Evolutionary conservation across 2,888 invertebrate species (phyloP).

Genomic region (Endotricha flammealis): DNA sequence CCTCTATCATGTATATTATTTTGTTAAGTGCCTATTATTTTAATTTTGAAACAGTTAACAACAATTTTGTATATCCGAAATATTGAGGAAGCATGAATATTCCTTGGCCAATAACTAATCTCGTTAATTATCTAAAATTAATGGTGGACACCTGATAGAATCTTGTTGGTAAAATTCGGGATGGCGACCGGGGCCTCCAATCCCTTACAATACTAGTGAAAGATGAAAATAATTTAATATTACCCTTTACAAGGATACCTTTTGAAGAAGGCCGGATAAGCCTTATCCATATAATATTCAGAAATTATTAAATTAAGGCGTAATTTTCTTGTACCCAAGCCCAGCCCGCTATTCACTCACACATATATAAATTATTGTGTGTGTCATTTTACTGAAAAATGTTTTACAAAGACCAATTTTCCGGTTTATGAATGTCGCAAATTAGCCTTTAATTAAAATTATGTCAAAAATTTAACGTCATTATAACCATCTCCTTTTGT

Average conservation of each 20-base stretch:
- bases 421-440: slow-evolving; percentile 52
- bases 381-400: slow-evolving; percentile 27
- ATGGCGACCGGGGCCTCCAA: neutral
- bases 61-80: no score
- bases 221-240: neutral
- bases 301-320: neutral
- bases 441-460: slow-evolving; percentile 70
- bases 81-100: no score
- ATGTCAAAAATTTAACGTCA: slow-evolving; percentile 58
- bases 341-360: neutral
- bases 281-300: neutral
- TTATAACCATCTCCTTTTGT: slow-evolving; percentile 58
- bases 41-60: no score
- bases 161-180: neutral
- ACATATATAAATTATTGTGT: neutral
- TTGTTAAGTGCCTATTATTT: no score
- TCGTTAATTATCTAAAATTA: no score
- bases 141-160: neutral
- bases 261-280: neutral
- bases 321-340: neutral
- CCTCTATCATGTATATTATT: no score
- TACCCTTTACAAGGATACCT: neutral
- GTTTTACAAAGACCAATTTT: slow-evolving; percentile 43
- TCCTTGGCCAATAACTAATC: no score
- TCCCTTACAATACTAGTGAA: neutral